Base-by-base conservation (phyloP, 2,888 invertebrate genomes). In the Agrotis exclamationis region DNA sequence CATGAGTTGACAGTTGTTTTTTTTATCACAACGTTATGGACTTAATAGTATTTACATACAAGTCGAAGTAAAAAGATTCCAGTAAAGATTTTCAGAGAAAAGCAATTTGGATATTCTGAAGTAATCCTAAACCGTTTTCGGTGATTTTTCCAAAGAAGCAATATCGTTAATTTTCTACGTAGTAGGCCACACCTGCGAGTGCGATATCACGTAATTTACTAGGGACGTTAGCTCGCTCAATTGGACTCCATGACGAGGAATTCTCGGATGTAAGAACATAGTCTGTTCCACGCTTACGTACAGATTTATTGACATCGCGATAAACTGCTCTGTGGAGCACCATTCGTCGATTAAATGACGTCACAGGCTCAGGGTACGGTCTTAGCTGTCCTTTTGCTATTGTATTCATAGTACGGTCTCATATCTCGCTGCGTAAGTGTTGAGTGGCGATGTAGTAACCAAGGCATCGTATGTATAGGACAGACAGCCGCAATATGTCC, bases 301-400 rank as follows among this genome's bases (percentile, higher is more conserved):
- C 85, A 89, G 90, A 95, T 94, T 95, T 95, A 95, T 95, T 91
- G 92, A 89, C 89, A 90, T 91, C 86, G 90, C 91, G 94, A 94
- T 95, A 94, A 94, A 92, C 94, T 87, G 88, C 85, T 86, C 87
- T 86, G 86, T 84, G 87, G 92, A 91, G 90, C 90, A 87, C 91
- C 90, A 90, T 94, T 89, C 91, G 88, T 94, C 93, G 89, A 90
- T 90, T 90, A 91, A 88, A 89, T 89, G 88, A 88, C 88, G 89
- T 82, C 84, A 84, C 76, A 75, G 59, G 53, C 79, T 84, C 79
- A 78, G 84, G 85, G 84, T 84, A 86, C 84, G 85, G 85, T 86
- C 86, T 86, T 88, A 88, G 88, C 88, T 83, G 87, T 86, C 86
- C 87, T 69, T 91, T 89, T 87, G 88, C 88, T 86, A 81, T 81